phyloP scores from a whole-genome alignment of 2,797 vertebrate species.

The Bradypodion ventrale region DNA sequence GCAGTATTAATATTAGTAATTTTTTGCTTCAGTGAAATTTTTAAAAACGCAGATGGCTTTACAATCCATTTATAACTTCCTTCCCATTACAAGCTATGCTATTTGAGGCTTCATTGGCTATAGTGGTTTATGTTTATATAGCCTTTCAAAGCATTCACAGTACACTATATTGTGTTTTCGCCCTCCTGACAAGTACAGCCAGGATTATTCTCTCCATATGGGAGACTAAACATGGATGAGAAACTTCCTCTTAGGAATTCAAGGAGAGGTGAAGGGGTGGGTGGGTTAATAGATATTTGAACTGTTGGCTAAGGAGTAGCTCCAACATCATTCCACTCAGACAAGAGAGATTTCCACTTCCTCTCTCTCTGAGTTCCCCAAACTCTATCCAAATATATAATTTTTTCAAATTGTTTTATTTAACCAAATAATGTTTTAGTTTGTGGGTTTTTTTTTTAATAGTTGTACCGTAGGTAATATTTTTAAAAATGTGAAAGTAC shows the following conservation, averaged over 20 bases:
- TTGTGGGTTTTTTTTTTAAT: too few species aligned
- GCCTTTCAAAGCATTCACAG: neutral
- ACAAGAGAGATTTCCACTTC: too few species aligned
- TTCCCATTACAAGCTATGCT: neutral
- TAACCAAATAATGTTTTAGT: too few species aligned
- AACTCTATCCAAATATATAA: neutral
- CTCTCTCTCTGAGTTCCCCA: neutral
- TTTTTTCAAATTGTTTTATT: too few species aligned
- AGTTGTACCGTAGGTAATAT: too few species aligned
- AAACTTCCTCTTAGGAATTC: neutral
- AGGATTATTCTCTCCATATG: neutral
- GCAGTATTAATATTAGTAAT: slow-evolving; percentile 16
- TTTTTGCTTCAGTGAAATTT: slow-evolving; percentile 7
- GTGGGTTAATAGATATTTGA: neutral
- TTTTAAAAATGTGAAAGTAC: too few species aligned
- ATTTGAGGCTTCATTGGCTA: neutral
- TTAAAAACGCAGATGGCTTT: neutral
- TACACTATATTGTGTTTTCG: neutral
- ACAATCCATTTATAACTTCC: neutral
- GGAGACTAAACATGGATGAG: neutral
- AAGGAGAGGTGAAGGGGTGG: neutral
- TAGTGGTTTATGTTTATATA: neutral
- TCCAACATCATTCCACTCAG: neutral
- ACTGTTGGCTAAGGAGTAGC: neutral
- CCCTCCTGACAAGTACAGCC: neutral